These are phyloP conservation scores for Melanargia galathea DNA, from an alignment of 2,888 invertebrate species.

Conservation along the genomic window DNA sequence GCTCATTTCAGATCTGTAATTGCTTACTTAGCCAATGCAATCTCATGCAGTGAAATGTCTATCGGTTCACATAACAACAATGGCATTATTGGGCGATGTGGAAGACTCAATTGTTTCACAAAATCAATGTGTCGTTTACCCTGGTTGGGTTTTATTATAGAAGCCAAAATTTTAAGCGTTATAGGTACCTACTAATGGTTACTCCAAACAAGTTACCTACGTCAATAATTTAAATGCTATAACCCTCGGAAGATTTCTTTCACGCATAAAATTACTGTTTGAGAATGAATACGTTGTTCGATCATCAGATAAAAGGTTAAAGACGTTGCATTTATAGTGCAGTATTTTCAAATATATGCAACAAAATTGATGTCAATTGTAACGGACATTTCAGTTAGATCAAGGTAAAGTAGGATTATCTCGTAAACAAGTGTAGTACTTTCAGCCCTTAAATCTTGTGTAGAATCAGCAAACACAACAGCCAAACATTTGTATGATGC, in stretches of 20 bases:
- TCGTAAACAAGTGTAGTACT: slow-evolving; percentile 35
- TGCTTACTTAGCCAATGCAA: slow-evolving; percentile 56
- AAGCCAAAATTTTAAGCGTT: background rate
- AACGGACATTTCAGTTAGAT: slow-evolving; percentile 26
- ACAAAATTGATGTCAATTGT: slow-evolving; percentile 8
- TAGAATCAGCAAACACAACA: slow-evolving; percentile 41
- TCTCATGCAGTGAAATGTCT: slow-evolving; percentile 37
- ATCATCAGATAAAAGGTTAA: slow-evolving; percentile 5
- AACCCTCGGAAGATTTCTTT: background rate
- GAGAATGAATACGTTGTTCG: background rate
- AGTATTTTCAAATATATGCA: slow-evolving; percentile 15
- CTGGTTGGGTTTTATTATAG: slow-evolving; percentile 12
- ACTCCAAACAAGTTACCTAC: background rate
- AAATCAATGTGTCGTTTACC: slow-evolving; percentile 27
- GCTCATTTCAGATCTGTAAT: slow-evolving; percentile 68
- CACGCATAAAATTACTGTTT: background rate
- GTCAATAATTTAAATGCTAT: background rate
- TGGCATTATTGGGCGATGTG: background rate
- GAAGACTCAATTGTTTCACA: slow-evolving; percentile 11
- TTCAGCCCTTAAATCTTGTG: slow-evolving; percentile 35
- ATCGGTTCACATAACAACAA: background rate
- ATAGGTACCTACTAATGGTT: background rate
- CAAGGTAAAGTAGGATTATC: slow-evolving; percentile 36
- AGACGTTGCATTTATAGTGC: slow-evolving; percentile 6
- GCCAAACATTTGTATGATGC: slow-evolving; percentile 45